These are phyloP conservation scores for Ellobium chinense DNA, from an alignment of 2,888 invertebrate genomes.

Conservation along the genomic window DNA sequence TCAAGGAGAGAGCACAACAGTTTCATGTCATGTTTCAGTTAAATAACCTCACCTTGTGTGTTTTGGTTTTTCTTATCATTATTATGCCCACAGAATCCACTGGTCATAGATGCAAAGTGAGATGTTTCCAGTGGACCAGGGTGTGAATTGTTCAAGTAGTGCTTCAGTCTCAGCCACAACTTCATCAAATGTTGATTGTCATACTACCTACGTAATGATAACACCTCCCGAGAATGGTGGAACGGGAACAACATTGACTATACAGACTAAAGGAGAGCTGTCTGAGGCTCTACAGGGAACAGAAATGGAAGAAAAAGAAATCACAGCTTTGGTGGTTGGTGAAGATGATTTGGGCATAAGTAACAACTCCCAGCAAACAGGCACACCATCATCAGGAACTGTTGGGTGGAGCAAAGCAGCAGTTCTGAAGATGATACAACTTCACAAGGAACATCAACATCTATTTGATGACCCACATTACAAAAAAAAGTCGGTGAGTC, in stretches of 20 bases:
- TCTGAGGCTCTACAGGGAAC: neutral
- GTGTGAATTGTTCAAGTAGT: neutral
- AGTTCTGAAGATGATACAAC: neutral
- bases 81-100: no score
- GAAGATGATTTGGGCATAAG: neutral
- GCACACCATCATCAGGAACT: neutral
- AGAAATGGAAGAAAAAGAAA: neutral
- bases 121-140: neutral
- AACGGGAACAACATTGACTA: neutral
- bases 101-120: no score
- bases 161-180: neutral
- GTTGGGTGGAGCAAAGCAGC: neutral
- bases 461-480: slow-evolving; percentile 2
- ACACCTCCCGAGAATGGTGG: neutral
- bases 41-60: no score
- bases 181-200: neutral
- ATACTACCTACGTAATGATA: neutral
- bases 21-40: no score
- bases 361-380: neutral
- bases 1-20: no score
- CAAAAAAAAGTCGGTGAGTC: slow-evolving; percentile 2
- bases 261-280: neutral
- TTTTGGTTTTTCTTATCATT: no score
- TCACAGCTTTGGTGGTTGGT: neutral
- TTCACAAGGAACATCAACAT: slow-evolving; percentile 2